phyloP scores from a whole-genome alignment of 2,888 invertebrate species.

The Ennomos erosarius region DNA sequence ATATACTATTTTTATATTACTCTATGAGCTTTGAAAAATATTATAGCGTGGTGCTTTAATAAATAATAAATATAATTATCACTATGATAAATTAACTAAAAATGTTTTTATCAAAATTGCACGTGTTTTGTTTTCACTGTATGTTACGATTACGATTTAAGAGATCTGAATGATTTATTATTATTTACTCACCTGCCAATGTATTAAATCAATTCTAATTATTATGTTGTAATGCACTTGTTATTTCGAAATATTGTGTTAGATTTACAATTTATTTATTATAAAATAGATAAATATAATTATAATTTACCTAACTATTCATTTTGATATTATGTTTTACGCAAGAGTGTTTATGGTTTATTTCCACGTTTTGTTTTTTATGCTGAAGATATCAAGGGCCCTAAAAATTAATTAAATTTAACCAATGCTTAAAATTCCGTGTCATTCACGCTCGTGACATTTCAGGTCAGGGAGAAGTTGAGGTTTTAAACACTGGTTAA shows the following conservation, averaged over 20 bases:
- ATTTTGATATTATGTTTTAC: slow-evolving; percentile 17
- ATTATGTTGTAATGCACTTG: slow-evolving; percentile 14
- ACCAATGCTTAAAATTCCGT: too few species aligned
- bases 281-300: slow-evolving; percentile 38
- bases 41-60: slow-evolving; percentile 49
- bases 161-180: slow-evolving; percentile 61
- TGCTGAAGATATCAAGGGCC: not conserved
- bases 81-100: slow-evolving; percentile 18
- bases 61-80: slow-evolving; percentile 9
- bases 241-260: slow-evolving; percentile 46
- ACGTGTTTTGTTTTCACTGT: slow-evolving; percentile 27
- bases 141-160: slow-evolving; percentile 34
- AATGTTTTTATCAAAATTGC: not conserved
- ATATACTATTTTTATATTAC: slow-evolving; percentile 52
- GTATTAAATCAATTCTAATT: slow-evolving; percentile 27
- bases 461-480: too few species aligned
- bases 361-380: slow-evolving; percentile 4
- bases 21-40: slow-evolving; percentile 41
- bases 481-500: too few species aligned
- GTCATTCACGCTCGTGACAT: too few species aligned
- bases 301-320: slow-evolving; percentile 2
- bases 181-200: slow-evolving; percentile 28
- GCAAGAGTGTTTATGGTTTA: slow-evolving; percentile 10
- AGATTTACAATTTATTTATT: slow-evolving; percentile 57
- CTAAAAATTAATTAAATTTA: too few species aligned